These are phyloP conservation scores for Cyphomyrus discorhynchus DNA, from an alignment of 2,113 vertebrate genomes.

Conservation along the genomic window DNA sequence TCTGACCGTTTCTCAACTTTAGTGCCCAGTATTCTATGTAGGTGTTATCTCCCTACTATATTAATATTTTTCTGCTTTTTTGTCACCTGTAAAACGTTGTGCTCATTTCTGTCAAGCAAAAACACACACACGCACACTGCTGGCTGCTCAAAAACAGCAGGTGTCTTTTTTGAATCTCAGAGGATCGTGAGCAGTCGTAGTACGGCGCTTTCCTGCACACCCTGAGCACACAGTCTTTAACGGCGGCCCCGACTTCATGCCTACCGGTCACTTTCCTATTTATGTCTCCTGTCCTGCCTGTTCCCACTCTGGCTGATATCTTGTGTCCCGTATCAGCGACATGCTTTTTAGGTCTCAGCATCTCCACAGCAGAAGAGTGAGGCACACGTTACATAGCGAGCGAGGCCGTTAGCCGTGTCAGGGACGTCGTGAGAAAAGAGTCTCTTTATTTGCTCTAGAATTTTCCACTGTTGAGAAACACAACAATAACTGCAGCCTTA, in stretches of 20 bases:
- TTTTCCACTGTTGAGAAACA: not conserved
- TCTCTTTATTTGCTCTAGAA: not conserved
- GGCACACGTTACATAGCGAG: not conserved
- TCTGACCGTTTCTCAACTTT: constrained; percentile 8
- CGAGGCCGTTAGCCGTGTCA: too few relatives aligned
- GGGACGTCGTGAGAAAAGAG: not conserved
- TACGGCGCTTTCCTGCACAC: not conserved
- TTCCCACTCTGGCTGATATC: not conserved
- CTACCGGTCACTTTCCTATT: not conserved
- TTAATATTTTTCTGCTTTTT: constrained; percentile 6
- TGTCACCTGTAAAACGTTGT: not conserved
- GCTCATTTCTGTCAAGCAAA: not conserved
- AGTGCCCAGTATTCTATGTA: not conserved
- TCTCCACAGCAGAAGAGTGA: not conserved
- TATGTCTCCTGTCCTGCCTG: not conserved
- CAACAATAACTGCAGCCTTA: not conserved
- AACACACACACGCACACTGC: not conserved
- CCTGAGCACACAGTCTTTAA: not conserved
- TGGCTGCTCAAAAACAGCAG: not conserved
- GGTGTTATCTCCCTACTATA: not conserved
- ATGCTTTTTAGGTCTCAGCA: not conserved
- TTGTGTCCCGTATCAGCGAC: not conserved
- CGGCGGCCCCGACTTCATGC: not conserved
- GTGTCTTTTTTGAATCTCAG: not conserved
- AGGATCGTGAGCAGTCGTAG: not conserved